These are phyloP conservation scores for Glomeris marginata DNA, from an alignment of 2,888 invertebrate genomes.

Conservation along the genomic window DNA sequence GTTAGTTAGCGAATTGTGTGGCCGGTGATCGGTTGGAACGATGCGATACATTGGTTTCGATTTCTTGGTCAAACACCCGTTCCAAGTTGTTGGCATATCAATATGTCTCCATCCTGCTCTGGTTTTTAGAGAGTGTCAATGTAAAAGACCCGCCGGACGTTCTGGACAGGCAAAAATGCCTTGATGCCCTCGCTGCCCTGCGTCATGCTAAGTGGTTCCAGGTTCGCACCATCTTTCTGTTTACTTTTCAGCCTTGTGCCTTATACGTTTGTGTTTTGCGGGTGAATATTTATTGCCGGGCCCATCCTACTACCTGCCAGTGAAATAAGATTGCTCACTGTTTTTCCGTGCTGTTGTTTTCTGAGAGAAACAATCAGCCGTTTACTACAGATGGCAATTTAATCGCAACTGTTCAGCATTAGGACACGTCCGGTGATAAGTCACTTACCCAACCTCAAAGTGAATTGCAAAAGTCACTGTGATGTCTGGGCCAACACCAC, in stretches of 20 bases:
- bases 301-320: too few species aligned
- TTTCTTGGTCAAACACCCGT: conserved; percentile 31
- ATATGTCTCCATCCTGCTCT: conserved; percentile 21
- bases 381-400: conserved; percentile 10
- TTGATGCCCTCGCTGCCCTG: conserved; percentile 98
- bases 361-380: conserved; percentile 20
- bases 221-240: conserved; percentile 44
- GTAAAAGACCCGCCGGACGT: conserved; percentile 63
- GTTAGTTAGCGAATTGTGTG: not conserved
- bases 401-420: too few species aligned
- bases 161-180: conserved; percentile 98
- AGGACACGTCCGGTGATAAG: too few species aligned
- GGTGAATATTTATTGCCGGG: not conserved
- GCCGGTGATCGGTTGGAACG: not conserved
- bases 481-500: too few species aligned
- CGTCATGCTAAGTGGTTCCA: conserved; percentile 99
- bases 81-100: conserved; percentile 18
- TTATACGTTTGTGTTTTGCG: conserved; percentile 13
- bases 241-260: conserved; percentile 32
- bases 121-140: conserved; percentile 29
- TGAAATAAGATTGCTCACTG: not conserved
- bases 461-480: too few species aligned
- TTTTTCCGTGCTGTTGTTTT: not conserved
- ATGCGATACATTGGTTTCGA: too few species aligned
- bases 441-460: too few species aligned